Percentiles rank a stretch among this genome's conserved stretches.
Evolutionary conservation across 1,140 invertebrate genomes (phyloP).

Genomic region (Cyphomyrmex costatus): DNA sequence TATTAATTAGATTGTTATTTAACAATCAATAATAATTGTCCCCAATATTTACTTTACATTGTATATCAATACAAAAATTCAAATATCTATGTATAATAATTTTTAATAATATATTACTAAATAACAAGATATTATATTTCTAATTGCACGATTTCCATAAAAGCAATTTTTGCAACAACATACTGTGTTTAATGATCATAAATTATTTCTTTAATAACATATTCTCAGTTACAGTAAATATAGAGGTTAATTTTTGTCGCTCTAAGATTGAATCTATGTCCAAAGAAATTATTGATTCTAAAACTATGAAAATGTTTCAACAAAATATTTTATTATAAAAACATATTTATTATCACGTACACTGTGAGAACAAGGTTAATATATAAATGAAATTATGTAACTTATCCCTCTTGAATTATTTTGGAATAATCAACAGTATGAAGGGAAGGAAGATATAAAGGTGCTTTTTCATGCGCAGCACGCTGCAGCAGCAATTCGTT

Average conservation of each 20-base stretch:
- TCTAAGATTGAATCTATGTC: neutral
- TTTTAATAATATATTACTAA: neutral
- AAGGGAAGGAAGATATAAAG: no score
- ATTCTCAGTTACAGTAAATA: neutral
- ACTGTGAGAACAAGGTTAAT: neutral
- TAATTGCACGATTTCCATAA: neutral
- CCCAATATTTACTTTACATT: neutral
- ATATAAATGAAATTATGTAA: constrained; percentile 34
- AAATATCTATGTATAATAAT: neutral
- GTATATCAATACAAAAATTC: neutral
- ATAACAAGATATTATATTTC: neutral
- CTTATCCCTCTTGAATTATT: neutral
- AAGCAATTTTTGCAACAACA: neutral
- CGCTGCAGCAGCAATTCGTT: no score
- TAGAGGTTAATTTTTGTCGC: constrained; percentile 15
- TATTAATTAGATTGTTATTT: constrained; percentile 11
- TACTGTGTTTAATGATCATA: neutral
- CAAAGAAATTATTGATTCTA: neutral
- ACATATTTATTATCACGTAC: constrained; percentile 3
- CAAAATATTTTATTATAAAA: neutral
- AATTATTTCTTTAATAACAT: neutral
- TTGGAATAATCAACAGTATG: no score
- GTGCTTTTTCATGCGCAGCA: no score
- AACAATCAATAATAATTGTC: neutral
- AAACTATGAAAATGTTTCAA: neutral